Conservation (phyloP, 1,140 invertebrate genomes). For the Atta cephalotes region DNA sequence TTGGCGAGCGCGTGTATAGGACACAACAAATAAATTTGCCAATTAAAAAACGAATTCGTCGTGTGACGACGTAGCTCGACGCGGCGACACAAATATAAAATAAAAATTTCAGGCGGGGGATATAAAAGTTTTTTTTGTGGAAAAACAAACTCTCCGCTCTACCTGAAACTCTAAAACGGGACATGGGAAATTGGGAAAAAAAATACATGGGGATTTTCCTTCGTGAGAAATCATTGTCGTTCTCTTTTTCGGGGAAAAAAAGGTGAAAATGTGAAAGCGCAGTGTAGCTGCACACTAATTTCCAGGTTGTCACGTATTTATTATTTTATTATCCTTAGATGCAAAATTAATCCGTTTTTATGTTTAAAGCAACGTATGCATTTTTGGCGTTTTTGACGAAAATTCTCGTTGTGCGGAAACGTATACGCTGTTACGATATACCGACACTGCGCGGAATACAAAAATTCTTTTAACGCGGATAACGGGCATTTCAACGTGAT, state of each 20-base stretch:
- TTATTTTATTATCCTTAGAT: slow-evolving; percentile 35
- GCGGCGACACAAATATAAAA: slow-evolving; percentile 50
- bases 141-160: slow-evolving; percentile 53
- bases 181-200: slow-evolving; percentile 34
- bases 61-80: slow-evolving; percentile 2
- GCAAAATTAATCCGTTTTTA: slow-evolving; percentile 32
- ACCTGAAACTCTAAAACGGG: not conserved
- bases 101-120: slow-evolving; percentile 49
- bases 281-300: slow-evolving; percentile 18
- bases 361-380: slow-evolving; percentile 38
- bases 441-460: not conserved
- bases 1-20: slow-evolving; percentile 14
- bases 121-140: slow-evolving; percentile 36
- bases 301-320: slow-evolving; percentile 25
- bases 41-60: slow-evolving; percentile 62
- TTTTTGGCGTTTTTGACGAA: slow-evolving; percentile 25
- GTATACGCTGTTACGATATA: not conserved
- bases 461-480: not conserved
- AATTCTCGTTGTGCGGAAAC: not conserved
- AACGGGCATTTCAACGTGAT: not conserved
- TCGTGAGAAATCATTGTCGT: slow-evolving; percentile 35
- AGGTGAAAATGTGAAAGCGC: not conserved
- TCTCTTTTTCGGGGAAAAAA: not conserved
- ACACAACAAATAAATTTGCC: slow-evolving; percentile 55
- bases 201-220: slow-evolving; percentile 35